phyloP scores from a whole-genome alignment of 2,797 vertebrate genomes.

The Tenualosa ilisha region DNA sequence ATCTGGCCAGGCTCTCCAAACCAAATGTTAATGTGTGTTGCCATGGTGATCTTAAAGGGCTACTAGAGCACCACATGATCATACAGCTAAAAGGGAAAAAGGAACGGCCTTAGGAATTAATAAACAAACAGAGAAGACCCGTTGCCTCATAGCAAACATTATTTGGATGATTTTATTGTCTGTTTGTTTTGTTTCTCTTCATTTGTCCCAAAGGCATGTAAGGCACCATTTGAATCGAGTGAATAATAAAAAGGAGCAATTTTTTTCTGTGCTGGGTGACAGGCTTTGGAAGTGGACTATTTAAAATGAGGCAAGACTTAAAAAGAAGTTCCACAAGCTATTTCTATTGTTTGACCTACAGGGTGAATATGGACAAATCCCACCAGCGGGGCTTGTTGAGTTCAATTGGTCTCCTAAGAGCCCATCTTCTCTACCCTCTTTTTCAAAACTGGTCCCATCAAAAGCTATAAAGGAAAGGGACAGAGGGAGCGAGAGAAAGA shows the following conservation, averaged over 20 bases:
- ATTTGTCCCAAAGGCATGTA: neutral
- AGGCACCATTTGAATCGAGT: neutral
- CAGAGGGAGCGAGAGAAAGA: slow-evolving; percentile 30
- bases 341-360: slow-evolving; percentile 35
- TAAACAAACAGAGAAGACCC: slow-evolving; percentile 13
- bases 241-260: neutral
- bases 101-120: slow-evolving; percentile 19
- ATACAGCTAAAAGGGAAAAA: slow-evolving; percentile 17
- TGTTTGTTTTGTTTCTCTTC: neutral
- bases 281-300: neutral
- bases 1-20: slow-evolving; percentile 35
- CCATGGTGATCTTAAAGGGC: slow-evolving; percentile 48
- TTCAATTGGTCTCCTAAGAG: slow-evolving; percentile 48
- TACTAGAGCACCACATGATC: slow-evolving; percentile 20
- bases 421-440: slow-evolving; percentile 30
- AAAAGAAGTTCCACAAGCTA: slow-evolving; percentile 50
- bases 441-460: slow-evolving; percentile 43
- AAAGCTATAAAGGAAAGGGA: slow-evolving; percentile 24
- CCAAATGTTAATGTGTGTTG: slow-evolving; percentile 42
- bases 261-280: neutral
- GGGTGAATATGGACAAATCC: slow-evolving; percentile 33
- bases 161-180: neutral
- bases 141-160: neutral
- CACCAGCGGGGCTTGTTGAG: slow-evolving; percentile 39
- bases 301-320: slow-evolving; percentile 34